Evolutionary conservation across 1,140 invertebrate genomes (phyloP), one percentile per base, ranked within the genome.

Genomic region (Babylonia areolata): DNA sequence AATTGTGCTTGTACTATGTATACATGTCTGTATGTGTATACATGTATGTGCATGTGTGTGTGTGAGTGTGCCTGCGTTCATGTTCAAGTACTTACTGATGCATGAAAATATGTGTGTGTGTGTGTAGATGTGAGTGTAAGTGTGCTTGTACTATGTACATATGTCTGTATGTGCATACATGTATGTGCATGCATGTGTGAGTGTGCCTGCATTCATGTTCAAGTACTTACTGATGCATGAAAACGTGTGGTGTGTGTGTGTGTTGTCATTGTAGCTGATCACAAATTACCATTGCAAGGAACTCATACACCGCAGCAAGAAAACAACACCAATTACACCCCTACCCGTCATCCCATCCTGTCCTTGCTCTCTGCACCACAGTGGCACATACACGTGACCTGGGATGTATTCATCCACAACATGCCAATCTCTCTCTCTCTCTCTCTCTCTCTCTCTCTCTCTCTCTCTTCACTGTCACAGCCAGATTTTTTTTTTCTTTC

Each of bases 361-460:
- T 46, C n/a, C n/a, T n/a, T n/a, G n/a, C n/a, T n/a, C n/a, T n/a
- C n/a, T n/a, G n/a, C n/a, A n/a, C n/a, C n/a, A n/a, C n/a, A n/a
- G n/a, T n/a, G n/a, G n/a, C n/a, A n/a, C n/a, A n/a, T n/a, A n/a
- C n/a, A n/a, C n/a, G n/a, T n/a, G n/a, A n/a, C n/a, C n/a, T n/a
- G n/a, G n/a, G n/a, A n/a, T n/a, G 15, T 46, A 5, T 46, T 15
- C 42, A 46, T 46, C 42, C 5, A 6, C 42, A 6, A 5, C 42
- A 46, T 15, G 5, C 42, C 15, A 46, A 15, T 15, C 42, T 46
- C 42, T 46, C 5, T 46, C 42, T 46, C 42, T 15, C 5, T 46
- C 42, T 6, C 15, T 17, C 0, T 42, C 33, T 51, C 33, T 33
- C 77, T 84, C 39, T 58, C 71, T 87, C 78, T 85, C 35, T 77